Base-by-base conservation (phyloP, 2,797 vertebrate genomes). In the Botia kubotai region DNA sequence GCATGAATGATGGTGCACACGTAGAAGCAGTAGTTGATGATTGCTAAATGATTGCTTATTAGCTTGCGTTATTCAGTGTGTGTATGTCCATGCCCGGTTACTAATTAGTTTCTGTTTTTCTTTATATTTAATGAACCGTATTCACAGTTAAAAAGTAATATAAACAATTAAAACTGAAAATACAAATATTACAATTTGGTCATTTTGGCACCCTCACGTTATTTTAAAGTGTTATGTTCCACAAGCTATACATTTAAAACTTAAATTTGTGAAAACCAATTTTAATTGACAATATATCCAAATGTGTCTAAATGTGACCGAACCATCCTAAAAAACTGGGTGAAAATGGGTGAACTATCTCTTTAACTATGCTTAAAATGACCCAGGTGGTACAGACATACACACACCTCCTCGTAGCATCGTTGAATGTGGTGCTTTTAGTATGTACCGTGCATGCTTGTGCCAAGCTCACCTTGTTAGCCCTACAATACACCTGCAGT, bases 401-500 rank as follows among this genome's bases (percentile, higher is more conserved):
- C 63, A 58, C 73, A 52, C 29, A 52, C 46, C 53, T 57, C 62
- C 79, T 65, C 39, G n/a, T 80, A 78, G 58, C 50, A 57, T 46
- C 50, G 10, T 83, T 76, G 58, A 50, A 65, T 72, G 33, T 69
- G 29, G 65, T 78, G 29, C 71, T 84, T 85, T 94, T 90, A 83
- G 36, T 82, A 57, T 78, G 92, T 90, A 94, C 91, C 94, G 91
- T 94, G 95, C 95, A 96, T 95, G 94, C 92, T 87, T 79, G 91
- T 92, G 91, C 94, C 91, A 93, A 93, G 95, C 94, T 91, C 91
- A 93, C 93, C 92, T 70, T 94, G 94, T 94, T 72, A 73, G 94
- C 95, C 94, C 93, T 93, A 95, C 91, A 95, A 93, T 93, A 95
- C 93, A 93, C 92, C 92, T 95, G 60, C 80, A 75, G 93, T 95